A percentile compares a stretch with the other conserved stretches of the same genome.
Conservation (phyloP, 2,888 invertebrate species). For the Coenonympha arcania region DNA sequence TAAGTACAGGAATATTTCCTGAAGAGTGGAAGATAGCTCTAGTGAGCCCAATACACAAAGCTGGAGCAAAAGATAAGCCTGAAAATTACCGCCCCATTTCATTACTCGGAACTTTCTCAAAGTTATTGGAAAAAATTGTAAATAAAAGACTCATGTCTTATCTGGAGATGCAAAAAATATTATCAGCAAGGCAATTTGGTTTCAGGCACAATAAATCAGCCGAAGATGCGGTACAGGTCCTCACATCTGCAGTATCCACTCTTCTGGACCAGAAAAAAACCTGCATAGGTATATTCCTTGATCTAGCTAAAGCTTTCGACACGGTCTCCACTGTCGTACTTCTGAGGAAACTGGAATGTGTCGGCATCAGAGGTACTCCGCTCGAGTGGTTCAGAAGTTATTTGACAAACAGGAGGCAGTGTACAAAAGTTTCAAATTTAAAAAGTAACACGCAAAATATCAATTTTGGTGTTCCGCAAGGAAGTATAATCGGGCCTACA, state of each 20-base stretch:
- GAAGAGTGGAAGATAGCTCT: slow-evolving; percentile 12
- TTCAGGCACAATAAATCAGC: slow-evolving; percentile 19
- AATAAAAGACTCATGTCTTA: slow-evolving; percentile 6
- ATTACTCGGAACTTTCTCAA: neutral
- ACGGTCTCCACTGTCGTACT: slow-evolving; percentile 8
- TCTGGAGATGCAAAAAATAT: slow-evolving; percentile 13
- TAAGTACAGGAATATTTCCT: slow-evolving; percentile 16
- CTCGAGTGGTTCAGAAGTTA: slow-evolving; percentile 17
- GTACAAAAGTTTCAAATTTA: slow-evolving; percentile 2
- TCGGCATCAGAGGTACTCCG: slow-evolving; percentile 13
- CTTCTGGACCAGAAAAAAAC: slow-evolving; percentile 9
- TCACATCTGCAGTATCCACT: slow-evolving; percentile 6
- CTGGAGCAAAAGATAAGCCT: slow-evolving; percentile 11
- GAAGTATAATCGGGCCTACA: slow-evolving; percentile 21
- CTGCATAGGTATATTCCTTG: slow-evolving; percentile 16
- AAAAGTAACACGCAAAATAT: slow-evolving; percentile 2
- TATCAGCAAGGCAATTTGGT: slow-evolving; percentile 19
- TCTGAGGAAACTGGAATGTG: slow-evolving; percentile 7
- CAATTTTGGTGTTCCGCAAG: slow-evolving; percentile 18
- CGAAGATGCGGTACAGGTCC: slow-evolving; percentile 11
- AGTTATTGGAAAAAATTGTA: slow-evolving; percentile 1
- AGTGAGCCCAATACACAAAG: slow-evolving; percentile 17
- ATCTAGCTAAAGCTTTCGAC: slow-evolving; percentile 22
- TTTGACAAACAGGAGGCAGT: slow-evolving; percentile 8
- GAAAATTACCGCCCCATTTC: slow-evolving; percentile 10